phyloP scores from a whole-genome alignment of 2,797 vertebrate species.

The Myoxocephalus aenaeus region DNA sequence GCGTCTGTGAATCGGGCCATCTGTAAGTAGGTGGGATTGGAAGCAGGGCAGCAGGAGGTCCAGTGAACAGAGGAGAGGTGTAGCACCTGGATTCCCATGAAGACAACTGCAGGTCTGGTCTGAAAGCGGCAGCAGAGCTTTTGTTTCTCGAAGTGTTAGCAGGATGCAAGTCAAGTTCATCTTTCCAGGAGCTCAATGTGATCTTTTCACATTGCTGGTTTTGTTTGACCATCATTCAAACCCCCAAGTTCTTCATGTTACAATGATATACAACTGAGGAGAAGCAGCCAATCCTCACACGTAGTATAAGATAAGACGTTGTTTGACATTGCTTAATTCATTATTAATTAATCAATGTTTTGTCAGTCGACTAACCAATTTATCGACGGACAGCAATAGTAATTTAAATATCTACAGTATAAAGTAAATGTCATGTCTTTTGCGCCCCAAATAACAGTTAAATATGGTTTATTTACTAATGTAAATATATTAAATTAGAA shows the following conservation, averaged over 20 bases:
- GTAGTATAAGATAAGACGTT: background rate
- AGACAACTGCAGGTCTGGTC: constrained; percentile 48
- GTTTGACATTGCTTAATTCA: background rate
- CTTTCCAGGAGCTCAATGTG: too few species aligned
- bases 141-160: constrained; percentile 21
- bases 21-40: constrained; percentile 69
- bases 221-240: background rate
- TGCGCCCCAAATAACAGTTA: background rate
- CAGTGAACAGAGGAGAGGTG: constrained; percentile 54
- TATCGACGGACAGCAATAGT: background rate
- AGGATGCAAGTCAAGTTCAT: constrained; percentile 18
- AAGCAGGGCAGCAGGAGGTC: constrained; percentile 50
- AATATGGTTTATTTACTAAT: background rate
- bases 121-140: constrained; percentile 35
- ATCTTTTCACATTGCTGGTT: background rate
- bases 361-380: background rate
- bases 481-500: background rate
- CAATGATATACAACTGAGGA: background rate
- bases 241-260: background rate
- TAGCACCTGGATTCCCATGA: constrained; percentile 32
- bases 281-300: background rate
- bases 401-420: background rate
- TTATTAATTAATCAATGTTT: background rate
- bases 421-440: background rate
- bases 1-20: constrained; percentile 56